phyloP scores from a whole-genome alignment of 2,888 invertebrate species.

The Brassicogethes aeneus region DNA sequence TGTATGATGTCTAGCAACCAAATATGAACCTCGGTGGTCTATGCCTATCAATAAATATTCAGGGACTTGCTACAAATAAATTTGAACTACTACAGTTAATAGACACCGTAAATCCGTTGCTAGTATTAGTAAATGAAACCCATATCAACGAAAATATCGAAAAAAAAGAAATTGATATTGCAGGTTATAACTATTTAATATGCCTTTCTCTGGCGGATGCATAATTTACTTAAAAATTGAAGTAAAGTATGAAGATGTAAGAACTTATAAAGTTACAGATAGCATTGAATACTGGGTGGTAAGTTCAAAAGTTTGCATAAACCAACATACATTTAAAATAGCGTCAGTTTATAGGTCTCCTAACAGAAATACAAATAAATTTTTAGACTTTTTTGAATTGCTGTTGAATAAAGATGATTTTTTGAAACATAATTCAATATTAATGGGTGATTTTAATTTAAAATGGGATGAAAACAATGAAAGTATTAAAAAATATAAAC shows the following conservation, averaged over 20 bases:
- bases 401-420: neutral
- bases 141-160: neutral
- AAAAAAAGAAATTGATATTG: neutral
- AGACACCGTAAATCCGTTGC: neutral
- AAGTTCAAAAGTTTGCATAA: neutral
- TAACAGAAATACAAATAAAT: neutral
- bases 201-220: neutral
- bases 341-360: slow-evolving; percentile 1
- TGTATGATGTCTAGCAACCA: neutral
- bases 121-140: neutral
- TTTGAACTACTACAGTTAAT: neutral
- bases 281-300: too few relatives aligned
- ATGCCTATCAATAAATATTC: neutral
- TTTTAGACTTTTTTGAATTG: neutral
- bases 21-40: neutral
- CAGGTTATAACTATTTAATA: slow-evolving; percentile 1
- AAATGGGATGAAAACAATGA: neutral
- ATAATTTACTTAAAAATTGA: neutral
- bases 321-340: neutral
- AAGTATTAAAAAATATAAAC: neutral
- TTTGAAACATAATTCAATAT: neutral
- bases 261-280: neutral
- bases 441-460: neutral
- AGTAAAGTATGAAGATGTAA: neutral
- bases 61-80: neutral